Evolutionary conservation across 2,797 vertebrate genomes (phyloP).

Genomic region (Oreortyx pictus): DNA sequence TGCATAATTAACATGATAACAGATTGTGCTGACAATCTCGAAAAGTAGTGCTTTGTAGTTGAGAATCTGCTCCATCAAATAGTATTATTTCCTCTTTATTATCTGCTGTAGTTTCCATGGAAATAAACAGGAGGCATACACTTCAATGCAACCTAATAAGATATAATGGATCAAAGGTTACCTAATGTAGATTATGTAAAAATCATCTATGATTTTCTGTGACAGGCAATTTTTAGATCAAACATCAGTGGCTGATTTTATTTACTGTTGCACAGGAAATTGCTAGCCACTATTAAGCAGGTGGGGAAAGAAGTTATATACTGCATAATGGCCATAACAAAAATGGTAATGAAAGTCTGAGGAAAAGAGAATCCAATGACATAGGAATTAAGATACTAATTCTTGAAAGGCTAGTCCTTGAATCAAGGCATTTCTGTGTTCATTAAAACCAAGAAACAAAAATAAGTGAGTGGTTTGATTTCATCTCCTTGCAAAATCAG

Average conservation of each 20-base stretch:
- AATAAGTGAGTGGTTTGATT: neutral
- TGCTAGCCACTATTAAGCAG: neutral
- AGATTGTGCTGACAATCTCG: too few species aligned
- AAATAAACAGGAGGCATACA: too few species aligned
- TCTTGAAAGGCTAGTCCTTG: neutral
- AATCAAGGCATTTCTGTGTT: neutral
- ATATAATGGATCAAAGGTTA: neutral
- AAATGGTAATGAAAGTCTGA: neutral
- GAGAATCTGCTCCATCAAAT: too few species aligned
- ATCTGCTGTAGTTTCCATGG: too few species aligned
- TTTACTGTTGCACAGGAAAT: neutral
- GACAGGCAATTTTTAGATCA: neutral
- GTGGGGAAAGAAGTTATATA: neutral
- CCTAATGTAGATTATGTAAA: neutral
- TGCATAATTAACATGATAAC: too few species aligned
- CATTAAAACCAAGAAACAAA: neutral
- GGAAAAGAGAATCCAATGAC: neutral
- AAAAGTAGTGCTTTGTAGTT: too few species aligned
- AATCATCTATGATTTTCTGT: neutral
- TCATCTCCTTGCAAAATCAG: neutral
- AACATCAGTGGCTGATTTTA: constrained; percentile 25
- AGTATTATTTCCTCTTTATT: too few species aligned
- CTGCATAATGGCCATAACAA: neutral
- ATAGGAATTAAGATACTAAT: neutral
- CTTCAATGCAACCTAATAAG: neutral